A percentile compares a stretch with the other conserved stretches of the same genome.
These are phyloP conservation scores for Nyleta sp. DNA, from an alignment of 2,888 invertebrate genomes.

Conservation along the genomic window DNA sequence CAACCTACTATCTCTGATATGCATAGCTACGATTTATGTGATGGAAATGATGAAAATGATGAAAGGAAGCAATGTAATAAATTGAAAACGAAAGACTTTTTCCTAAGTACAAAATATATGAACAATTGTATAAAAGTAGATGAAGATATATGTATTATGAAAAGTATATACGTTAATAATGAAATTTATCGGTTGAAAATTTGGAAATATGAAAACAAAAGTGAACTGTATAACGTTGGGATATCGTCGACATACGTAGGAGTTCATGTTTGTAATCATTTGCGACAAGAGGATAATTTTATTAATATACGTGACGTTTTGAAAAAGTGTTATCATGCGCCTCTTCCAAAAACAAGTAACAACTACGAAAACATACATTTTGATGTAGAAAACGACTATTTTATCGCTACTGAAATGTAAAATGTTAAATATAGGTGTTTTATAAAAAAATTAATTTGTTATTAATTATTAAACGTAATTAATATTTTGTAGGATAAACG, in stretches of 20 bases:
- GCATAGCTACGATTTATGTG: neutral
- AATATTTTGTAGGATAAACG: no score
- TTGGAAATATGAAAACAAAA: slow-evolving; percentile 9
- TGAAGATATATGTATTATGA: slow-evolving; percentile 9
- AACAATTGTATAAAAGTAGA: slow-evolving; percentile 27
- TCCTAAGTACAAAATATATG: slow-evolving; percentile 6
- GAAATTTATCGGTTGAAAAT: neutral
- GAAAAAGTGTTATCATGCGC: slow-evolving; percentile 27
- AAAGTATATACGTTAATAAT: slow-evolving; percentile 12
- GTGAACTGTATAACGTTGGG: slow-evolving; percentile 30
- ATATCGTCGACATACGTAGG: slow-evolving; percentile 27
- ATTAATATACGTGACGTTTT: neutral
- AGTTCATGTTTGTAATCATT: slow-evolving; percentile 19
- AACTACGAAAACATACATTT: slow-evolving; percentile 24
- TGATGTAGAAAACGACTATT: slow-evolving; percentile 2
- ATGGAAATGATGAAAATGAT: neutral
- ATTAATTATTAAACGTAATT: no score
- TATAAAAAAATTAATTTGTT: no score
- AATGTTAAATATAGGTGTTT: neutral
- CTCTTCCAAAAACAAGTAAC: neutral
- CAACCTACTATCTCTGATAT: neutral
- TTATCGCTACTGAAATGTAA: slow-evolving; percentile 37
- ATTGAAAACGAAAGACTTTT: neutral
- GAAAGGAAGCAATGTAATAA: slow-evolving; percentile 1
- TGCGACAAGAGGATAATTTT: neutral